phyloP scores from a whole-genome alignment of 2,113 vertebrate genomes.

The Heterotilapia buettikoferi region DNA sequence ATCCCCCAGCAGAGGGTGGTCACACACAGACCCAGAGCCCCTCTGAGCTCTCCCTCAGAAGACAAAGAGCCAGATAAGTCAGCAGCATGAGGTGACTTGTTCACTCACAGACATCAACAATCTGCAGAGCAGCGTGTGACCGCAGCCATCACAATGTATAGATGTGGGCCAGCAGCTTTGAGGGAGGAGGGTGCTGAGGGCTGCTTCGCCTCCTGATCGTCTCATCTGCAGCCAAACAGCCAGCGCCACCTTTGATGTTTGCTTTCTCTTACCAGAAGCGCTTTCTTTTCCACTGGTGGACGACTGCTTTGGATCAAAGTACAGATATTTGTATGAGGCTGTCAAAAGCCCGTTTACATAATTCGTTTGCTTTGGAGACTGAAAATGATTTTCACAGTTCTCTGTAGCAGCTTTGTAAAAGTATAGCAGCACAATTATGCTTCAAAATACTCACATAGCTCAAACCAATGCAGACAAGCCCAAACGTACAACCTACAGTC shows the following conservation, averaged over 20 bases:
- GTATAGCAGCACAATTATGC: not conserved
- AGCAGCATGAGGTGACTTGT: conserved; percentile 25
- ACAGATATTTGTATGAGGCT: not conserved
- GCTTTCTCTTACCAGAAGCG: not conserved
- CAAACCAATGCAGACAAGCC: not conserved
- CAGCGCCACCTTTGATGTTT: conserved; percentile 27
- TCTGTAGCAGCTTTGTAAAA: not conserved
- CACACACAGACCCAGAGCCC: not conserved
- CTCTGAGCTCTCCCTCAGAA: not conserved
- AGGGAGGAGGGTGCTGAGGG: conserved; percentile 7
- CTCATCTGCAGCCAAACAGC: conserved; percentile 33
- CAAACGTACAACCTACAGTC: not conserved
- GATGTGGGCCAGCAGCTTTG: conserved; percentile 31
- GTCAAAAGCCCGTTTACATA: not conserved
- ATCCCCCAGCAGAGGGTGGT: conserved; percentile 41
- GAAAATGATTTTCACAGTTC: not conserved
- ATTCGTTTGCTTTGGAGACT: not conserved
- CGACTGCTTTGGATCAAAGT: not conserved
- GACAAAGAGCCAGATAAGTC: conserved; percentile 10
- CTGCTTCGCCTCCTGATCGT: not conserved
- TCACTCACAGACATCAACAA: conserved; percentile 14
- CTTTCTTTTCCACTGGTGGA: not conserved
- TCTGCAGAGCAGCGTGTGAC: not conserved
- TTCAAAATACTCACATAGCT: not conserved
- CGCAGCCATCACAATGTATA: conserved; percentile 2